Conservation (phyloP, 2,797 vertebrate genomes). For the Brachyalestes nurse region DNA sequence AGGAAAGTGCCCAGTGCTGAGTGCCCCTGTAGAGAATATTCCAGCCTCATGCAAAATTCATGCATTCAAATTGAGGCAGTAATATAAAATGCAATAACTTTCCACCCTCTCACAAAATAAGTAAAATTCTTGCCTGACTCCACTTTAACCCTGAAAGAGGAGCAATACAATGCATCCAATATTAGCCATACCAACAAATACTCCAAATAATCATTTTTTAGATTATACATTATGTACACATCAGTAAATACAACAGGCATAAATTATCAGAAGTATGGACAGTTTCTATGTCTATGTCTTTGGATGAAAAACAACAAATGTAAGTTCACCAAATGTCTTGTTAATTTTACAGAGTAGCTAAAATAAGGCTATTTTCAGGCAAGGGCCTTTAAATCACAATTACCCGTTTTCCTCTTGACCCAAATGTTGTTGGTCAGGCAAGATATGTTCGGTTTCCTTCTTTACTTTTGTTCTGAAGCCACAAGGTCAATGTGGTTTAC, state of each 20-base stretch:
- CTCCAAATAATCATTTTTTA: neutral
- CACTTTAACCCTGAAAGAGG: neutral
- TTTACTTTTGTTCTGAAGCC: neutral
- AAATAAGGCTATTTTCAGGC: too few species aligned
- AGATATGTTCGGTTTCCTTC: neutral
- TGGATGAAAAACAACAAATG: too few species aligned
- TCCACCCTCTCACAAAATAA: conserved; percentile 7
- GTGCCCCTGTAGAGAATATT: conserved; percentile 9
- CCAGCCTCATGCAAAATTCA: conserved; percentile 6
- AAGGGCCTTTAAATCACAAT: too few species aligned
- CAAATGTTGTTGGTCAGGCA: neutral
- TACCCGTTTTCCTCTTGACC: too few species aligned
- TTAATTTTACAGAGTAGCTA: too few species aligned
- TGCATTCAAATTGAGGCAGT: conserved; percentile 8
- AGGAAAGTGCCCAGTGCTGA: neutral
- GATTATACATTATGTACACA: neutral
- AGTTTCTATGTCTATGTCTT: too few species aligned
- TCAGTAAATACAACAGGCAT: neutral
- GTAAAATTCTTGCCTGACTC: neutral
- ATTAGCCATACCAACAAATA: neutral
- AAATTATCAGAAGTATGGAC: too few species aligned
- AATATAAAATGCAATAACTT: conserved; percentile 11
- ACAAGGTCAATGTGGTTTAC: neutral
- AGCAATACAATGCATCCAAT: neutral
- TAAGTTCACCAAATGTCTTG: too few species aligned